phyloP scores from a whole-genome alignment of 2,113 vertebrate genomes.

The Perca flavescens region DNA sequence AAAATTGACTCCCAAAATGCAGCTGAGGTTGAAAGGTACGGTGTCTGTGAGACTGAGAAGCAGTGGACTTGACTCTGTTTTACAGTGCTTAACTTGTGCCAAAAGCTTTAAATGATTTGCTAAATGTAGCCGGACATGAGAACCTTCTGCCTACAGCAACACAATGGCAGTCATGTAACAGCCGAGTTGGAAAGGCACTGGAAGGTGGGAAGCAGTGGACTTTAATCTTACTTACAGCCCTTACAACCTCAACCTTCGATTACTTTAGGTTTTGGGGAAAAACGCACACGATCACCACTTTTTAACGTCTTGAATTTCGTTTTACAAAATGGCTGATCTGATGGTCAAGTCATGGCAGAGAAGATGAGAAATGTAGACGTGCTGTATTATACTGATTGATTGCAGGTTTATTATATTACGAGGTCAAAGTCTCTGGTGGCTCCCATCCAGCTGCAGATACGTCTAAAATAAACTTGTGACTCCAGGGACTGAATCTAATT shows the following conservation, averaged over 20 bases:
- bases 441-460: neutral
- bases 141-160: neutral
- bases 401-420: neutral
- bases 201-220: neutral
- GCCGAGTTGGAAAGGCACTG: neutral
- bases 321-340: neutral
- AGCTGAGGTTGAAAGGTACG: no score
- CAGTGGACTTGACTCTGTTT: neutral
- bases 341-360: neutral
- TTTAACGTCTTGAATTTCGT: neutral
- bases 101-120: neutral
- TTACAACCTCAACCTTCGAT: neutral
- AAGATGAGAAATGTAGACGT: neutral
- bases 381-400: neutral
- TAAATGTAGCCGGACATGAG: no score
- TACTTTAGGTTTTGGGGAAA: neutral
- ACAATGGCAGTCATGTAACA: neutral
- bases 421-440: neutral
- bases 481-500: neutral
- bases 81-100: neutral
- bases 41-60: no score
- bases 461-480: no score
- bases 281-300: neutral
- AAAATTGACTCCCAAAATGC: no score
- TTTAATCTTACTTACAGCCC: neutral